Evolutionary conservation across 2,113 vertebrate genomes (phyloP), one percentile per base, ranked within the genome.

Genomic region (Psilopogon haemacephalus): DNA sequence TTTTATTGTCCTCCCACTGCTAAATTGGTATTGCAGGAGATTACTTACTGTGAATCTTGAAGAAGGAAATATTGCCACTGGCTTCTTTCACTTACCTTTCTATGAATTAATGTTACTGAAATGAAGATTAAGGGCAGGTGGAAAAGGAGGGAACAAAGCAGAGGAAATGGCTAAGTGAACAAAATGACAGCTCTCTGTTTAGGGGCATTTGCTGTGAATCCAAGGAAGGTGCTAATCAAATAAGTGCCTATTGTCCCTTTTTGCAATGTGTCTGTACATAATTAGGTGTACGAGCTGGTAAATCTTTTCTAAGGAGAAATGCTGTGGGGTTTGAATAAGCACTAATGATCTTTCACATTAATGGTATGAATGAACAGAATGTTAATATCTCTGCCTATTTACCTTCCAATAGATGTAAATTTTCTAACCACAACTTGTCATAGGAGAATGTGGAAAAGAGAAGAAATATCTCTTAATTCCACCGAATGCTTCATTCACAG

Each of bases 1-100:
- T 40, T 85, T 95, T 88, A 73, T 85, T 88, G 56, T 91, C 42
- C 55, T 76, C 63, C 74, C 67, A 18, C 80, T 91, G 35, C 70
- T 85, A 70, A 93, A 85, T 71, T 80, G 52, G 60, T 86, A 84
- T 44, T 86, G 23, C 15, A 59, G 83, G 52, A 70, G 33, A 64
- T 78, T 68, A 62, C 62, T 28, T 90, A 13, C 76, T 72, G 55
- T 89, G 56, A 91, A 91, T 17, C 8, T 68, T 68, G 26, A 33
- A 60, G 64, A 83, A 79, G 82, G 48, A 84, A 94, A 86, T 89
- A 79, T 46, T 74, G 33, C 32, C 21, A n/a, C 19, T 88, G 76
- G 13, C 28, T 94, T 58, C 78, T 86, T 33, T 32, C 72, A 52
- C 35, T 74, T 62, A 70, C 21, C 24, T 76, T 77, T 95, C 18